phyloP scores from a whole-genome alignment of 2,113 vertebrate genomes.

The Thalassoma bifasciatum region DNA sequence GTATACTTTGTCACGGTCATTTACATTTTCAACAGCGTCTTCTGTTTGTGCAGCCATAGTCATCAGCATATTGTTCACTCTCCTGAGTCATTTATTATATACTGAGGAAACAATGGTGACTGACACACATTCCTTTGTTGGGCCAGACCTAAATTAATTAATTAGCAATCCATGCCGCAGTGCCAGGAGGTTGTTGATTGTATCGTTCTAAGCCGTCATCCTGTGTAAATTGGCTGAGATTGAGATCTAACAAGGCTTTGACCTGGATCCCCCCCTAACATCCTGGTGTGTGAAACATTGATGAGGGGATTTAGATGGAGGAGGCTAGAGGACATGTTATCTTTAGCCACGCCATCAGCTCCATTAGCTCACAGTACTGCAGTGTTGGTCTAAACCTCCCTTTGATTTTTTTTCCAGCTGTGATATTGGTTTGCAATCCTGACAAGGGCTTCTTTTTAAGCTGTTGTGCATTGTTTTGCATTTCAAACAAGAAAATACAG shows the following conservation, averaged over 20 bases:
- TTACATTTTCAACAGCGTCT: slow-evolving; percentile 30
- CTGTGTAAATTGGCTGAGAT: slow-evolving; percentile 82
- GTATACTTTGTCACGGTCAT: slow-evolving; percentile 21
- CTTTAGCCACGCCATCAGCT: slow-evolving; percentile 62
- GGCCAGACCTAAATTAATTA: slow-evolving; percentile 72
- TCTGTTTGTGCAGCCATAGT: slow-evolving; percentile 20
- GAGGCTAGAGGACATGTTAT: slow-evolving; percentile 75
- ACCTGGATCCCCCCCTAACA: slow-evolving; percentile 74
- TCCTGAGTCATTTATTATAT: slow-evolving; percentile 66
- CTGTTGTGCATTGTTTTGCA: neutral
- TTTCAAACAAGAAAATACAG: slow-evolving; percentile 5
- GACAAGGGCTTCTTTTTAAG: slow-evolving; percentile 15
- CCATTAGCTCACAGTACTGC: slow-evolving; percentile 52
- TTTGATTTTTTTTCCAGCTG: neutral
- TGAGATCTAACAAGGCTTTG: slow-evolving; percentile 80
- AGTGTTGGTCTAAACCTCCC: slow-evolving; percentile 24
- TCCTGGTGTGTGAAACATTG: slow-evolving; percentile 70
- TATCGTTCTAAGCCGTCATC: slow-evolving; percentile 77
- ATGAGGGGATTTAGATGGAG: slow-evolving; percentile 71
- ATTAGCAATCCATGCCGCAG: slow-evolving; percentile 71
- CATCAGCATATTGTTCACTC: slow-evolving; percentile 34
- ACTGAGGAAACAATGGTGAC: slow-evolving; percentile 71
- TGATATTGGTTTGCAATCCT: slow-evolving; percentile 28
- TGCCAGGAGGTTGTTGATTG: slow-evolving; percentile 79
- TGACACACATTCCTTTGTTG: slow-evolving; percentile 72